phyloP scores from a whole-genome alignment of 2,888 invertebrate species.

The Lamellibrachia columna region DNA sequence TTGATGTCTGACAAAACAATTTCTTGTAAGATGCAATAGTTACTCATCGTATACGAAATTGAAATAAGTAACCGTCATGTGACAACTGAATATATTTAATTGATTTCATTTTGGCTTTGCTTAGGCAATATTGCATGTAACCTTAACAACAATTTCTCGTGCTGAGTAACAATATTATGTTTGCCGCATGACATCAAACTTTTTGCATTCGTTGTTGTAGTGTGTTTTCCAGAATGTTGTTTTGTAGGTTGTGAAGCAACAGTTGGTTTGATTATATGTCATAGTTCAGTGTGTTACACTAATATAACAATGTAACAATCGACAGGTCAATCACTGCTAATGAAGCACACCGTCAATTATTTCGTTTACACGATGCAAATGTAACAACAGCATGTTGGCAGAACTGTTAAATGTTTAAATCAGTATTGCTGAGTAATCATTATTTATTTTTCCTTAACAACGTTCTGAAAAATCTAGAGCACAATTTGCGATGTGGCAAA shows the following conservation, averaged over 20 bases:
- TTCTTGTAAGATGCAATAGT: background rate
- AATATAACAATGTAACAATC: background rate
- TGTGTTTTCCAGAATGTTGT: background rate
- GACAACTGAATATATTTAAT: background rate
- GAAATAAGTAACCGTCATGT: background rate
- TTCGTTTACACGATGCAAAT: background rate
- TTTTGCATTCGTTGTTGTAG: background rate
- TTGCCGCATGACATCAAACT: background rate
- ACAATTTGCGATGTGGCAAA: no score
- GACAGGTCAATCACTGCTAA: background rate
- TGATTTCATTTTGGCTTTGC: background rate
- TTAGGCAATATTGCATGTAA: background rate
- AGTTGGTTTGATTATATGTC: background rate
- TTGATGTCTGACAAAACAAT: background rate
- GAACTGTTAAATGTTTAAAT: background rate
- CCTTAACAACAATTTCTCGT: no score
- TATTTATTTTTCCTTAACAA: background rate
- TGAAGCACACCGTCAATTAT: background rate
- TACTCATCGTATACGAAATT: background rate
- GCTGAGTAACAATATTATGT: background rate
- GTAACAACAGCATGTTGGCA: background rate
- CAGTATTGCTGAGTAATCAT: background rate
- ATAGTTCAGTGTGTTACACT: background rate
- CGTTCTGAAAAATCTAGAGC: background rate
- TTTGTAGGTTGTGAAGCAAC: background rate